Evolutionary conservation across 2,113 vertebrate genomes (phyloP).

Genomic region (Crotalus viridis): DNA sequence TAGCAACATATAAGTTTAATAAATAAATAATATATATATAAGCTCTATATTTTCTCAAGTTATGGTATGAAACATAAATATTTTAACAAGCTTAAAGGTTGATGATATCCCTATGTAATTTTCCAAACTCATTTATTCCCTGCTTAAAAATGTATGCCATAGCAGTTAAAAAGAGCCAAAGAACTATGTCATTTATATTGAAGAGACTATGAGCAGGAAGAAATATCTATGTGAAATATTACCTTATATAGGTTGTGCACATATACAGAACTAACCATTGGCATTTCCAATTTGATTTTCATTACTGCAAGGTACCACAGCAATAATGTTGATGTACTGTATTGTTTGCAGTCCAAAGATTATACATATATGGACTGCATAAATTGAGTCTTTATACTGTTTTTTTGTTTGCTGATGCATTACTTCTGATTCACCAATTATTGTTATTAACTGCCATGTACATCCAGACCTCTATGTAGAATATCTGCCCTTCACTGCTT

Average conservation of each 20-base stretch:
- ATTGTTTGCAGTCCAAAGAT: conserved; percentile 30
- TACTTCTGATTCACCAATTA: neutral
- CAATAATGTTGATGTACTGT: conserved; percentile 35
- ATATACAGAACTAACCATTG: conserved; percentile 59
- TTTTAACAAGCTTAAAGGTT: conserved; percentile 23
- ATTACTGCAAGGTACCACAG: conserved; percentile 49
- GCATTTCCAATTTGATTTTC: conserved; percentile 49
- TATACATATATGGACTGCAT: conserved; percentile 1
- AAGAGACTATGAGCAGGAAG: conserved; percentile 44
- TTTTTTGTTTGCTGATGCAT: neutral
- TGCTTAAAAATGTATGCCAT: conserved; percentile 26
- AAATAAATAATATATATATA: neutral
- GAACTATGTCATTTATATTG: conserved; percentile 11
- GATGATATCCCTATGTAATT: neutral
- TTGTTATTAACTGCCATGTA: neutral
- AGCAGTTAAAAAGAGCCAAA: conserved; percentile 55
- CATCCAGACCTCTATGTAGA: neutral
- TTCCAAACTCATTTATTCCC: conserved; percentile 14
- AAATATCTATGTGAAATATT: conserved; percentile 48
- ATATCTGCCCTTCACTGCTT: neutral
- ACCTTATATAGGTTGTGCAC: conserved; percentile 39
- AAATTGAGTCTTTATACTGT: neutral
- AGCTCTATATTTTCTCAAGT: neutral
- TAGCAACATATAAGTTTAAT: neutral
- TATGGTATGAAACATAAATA: neutral